Percentiles rank a stretch among this genome's conserved stretches.
phyloP scores from a whole-genome alignment of 2,888 invertebrate species.

The Drosophila nigritarsus region DNA sequence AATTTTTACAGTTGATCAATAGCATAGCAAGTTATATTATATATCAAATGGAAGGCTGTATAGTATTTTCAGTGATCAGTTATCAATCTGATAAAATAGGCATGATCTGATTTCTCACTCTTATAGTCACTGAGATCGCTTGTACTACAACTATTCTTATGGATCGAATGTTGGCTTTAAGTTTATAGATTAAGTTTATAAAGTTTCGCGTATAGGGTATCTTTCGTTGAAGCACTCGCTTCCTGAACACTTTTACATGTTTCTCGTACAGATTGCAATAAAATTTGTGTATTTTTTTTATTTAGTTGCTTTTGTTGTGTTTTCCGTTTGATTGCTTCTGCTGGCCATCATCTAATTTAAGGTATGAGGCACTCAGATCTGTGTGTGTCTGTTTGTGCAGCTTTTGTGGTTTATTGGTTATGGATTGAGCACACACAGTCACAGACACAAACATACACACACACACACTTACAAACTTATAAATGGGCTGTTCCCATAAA shows the following conservation, averaged over 20 bases:
- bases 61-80: not conserved
- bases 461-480: slow-evolving; percentile 9
- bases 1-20: not conserved
- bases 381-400: slow-evolving; percentile 10
- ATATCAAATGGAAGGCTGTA: not conserved
- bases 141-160: not conserved
- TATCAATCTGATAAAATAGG: not conserved
- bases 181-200: not conserved
- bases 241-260: slow-evolving; percentile 7
- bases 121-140: not conserved
- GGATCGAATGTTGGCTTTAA: not conserved
- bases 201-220: slow-evolving; percentile 11
- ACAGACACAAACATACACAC: slow-evolving; percentile 1
- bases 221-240: not conserved
- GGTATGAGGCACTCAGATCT: slow-evolving; percentile 32
- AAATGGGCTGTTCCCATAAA: slow-evolving; percentile 54
- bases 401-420: slow-evolving; percentile 65
- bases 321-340: slow-evolving; percentile 3
- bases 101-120: not conserved
- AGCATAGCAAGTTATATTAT: not conserved
- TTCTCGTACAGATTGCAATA: slow-evolving; percentile 27
- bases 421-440: slow-evolving; percentile 40
- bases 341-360: slow-evolving; percentile 52
- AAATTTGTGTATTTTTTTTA: slow-evolving; percentile 6
- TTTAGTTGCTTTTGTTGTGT: slow-evolving; percentile 6